phyloP scores from a whole-genome alignment of 2,113 vertebrate genomes.

The Telmatochromis sp. region DNA sequence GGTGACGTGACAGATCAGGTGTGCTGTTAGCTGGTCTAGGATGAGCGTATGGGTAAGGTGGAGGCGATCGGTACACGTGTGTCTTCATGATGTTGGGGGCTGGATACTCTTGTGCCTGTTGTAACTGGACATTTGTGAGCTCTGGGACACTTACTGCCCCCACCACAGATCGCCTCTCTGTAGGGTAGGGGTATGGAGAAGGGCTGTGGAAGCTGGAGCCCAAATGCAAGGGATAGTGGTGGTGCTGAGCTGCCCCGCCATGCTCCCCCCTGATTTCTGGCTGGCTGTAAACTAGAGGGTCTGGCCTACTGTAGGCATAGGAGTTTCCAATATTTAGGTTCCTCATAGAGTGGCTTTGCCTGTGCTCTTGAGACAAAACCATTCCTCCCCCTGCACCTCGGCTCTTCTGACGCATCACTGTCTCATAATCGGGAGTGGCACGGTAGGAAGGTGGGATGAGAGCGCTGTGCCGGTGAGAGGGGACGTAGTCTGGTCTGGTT shows the following conservation, averaged over 20 bases:
- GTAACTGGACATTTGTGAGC: conserved; percentile 90
- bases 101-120: conserved; percentile 92
- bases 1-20: conserved; percentile 90
- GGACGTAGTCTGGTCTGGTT: conserved; percentile 85
- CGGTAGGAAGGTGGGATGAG: conserved; percentile 94
- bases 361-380: conserved; percentile 74
- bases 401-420: conserved; percentile 92
- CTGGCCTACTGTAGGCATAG: conserved; percentile 89
- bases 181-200: conserved; percentile 82
- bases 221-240: conserved; percentile 81
- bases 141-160: conserved; percentile 95
- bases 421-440: conserved; percentile 94
- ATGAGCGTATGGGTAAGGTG: conserved; percentile 81
- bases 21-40: conserved; percentile 95
- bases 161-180: conserved; percentile 83
- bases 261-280: conserved; percentile 94
- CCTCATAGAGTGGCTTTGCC: conserved; percentile 92
- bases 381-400: conserved; percentile 67
- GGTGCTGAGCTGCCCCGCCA: conserved; percentile 59
- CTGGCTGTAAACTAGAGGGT: conserved; percentile 94
- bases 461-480: conserved; percentile 88
- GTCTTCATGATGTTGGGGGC: conserved; percentile 91
- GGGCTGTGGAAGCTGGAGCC: conserved; percentile 93
- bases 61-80: conserved; percentile 91
- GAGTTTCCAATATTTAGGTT: conserved; percentile 92